phyloP scores from a whole-genome alignment of 2,888 invertebrate species.

The Euproctis similis region DNA sequence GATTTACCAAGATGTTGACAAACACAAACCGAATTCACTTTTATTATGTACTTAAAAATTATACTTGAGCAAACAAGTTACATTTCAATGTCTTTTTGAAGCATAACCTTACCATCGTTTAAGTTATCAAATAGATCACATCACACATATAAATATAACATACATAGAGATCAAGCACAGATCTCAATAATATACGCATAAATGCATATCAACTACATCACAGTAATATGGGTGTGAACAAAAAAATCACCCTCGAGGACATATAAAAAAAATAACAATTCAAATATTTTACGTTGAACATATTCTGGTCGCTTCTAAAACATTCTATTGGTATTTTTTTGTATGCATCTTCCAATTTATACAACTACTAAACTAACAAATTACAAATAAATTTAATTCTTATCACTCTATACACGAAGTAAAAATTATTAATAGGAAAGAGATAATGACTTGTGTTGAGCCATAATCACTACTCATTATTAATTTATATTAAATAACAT shows the following conservation, averaged over 20 bases:
- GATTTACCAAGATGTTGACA: conserved; percentile 6
- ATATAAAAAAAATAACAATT: conserved; percentile 1
- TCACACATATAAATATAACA: conserved; percentile 5
- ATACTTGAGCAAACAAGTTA: conserved; percentile 22
- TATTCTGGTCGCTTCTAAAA: too few relatives aligned
- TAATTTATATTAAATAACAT: too few relatives aligned
- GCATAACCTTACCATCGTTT: conserved; percentile 13
- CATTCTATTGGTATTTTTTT: too few relatives aligned
- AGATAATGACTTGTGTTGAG: too few relatives aligned
- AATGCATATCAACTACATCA: conserved; percentile 16
- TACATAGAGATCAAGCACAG: conserved; percentile 24
- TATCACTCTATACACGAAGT: too few relatives aligned
- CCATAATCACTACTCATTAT: too few relatives aligned
- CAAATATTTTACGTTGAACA: neutral
- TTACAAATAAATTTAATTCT: too few relatives aligned
- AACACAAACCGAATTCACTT: conserved; percentile 13
- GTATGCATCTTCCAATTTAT: too few relatives aligned
- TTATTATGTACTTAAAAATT: conserved; percentile 15
- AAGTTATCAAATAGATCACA: conserved; percentile 17
- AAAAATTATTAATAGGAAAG: neutral
- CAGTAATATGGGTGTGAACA: conserved; percentile 16
- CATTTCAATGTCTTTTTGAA: conserved; percentile 17
- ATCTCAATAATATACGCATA: conserved; percentile 17
- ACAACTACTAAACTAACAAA: too few relatives aligned
- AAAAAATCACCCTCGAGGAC: conserved; percentile 5